A percentile compares a stretch with the other conserved stretches of the same genome.
Evolutionary conservation across 2,888 invertebrate genomes (phyloP).

Genomic region (Atrina japonica): DNA sequence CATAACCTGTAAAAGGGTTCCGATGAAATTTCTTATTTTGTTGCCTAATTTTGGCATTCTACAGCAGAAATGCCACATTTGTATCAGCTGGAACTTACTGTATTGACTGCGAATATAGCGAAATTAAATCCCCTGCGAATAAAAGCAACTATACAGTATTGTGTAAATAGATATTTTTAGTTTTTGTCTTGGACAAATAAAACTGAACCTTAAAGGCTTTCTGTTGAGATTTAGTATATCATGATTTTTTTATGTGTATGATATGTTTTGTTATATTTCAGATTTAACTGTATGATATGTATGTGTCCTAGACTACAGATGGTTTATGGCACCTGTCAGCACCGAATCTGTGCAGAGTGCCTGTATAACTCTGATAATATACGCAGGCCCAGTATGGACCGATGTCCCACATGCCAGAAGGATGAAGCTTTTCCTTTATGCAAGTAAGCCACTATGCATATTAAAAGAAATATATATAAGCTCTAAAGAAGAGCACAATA

Average conservation of each 20-base stretch:
- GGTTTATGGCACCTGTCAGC: conserved; percentile 73
- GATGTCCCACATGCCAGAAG: conserved; percentile 67
- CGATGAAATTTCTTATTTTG: no score
- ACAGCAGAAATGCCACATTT: no score
- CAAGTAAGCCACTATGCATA: conserved; percentile 49
- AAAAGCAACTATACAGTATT: no score
- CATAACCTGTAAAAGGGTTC: no score
- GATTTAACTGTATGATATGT: conserved; percentile 73
- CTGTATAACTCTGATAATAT: conserved; percentile 57
- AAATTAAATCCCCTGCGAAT: no score
- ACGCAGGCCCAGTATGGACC: conserved; percentile 56
- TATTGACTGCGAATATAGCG: no score
- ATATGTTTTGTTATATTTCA: conserved; percentile 42
- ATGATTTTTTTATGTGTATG: background rate
- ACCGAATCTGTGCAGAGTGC: conserved; percentile 70
- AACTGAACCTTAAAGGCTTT: no score
- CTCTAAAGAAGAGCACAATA: no score
- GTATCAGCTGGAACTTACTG: no score
- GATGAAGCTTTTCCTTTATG: conserved; percentile 57
- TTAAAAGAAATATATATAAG: background rate
- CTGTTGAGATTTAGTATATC: background rate
- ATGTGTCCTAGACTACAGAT: conserved; percentile 68
- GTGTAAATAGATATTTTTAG: background rate
- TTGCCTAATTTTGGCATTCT: no score
- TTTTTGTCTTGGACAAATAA: no score